Base-by-base conservation (phyloP, 2,888 invertebrate species). In the Sinotaia quadrata region DNA sequence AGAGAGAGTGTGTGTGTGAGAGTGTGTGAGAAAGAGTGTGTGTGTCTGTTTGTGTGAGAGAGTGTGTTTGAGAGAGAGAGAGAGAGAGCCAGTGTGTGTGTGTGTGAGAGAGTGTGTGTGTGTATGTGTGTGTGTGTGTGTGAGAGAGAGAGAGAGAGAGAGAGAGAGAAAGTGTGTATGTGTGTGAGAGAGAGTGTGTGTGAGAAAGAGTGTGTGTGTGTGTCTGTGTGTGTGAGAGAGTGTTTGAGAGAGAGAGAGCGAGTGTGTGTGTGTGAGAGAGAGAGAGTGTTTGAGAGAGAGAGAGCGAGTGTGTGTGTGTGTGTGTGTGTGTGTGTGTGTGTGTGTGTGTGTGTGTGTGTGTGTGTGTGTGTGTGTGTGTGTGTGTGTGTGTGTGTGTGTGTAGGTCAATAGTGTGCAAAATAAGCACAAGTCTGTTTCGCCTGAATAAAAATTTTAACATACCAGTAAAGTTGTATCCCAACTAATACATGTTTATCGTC, bases 1-100 rank as follows among this genome's bases (percentile, higher is more conserved):
- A 33, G 54, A 33, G 54, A 33, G 54, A n/a, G 54, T 54, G 54
- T 54, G 31, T 54, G 54, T 54, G 54, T 31, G 54, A 33, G 31
- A 33, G 54, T 54, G 31, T 29, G 54, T 21, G 54, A 18, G 54
- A 18, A 33, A 10, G 54, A 18, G 54, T 54, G 54, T n/a, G 54
- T 54, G 54, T 54, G 54, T 8, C 33, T 54, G 54, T 54, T 31
- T 31, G 54, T 54, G 54, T 31, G 29, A 33, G 54, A 33, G 54
- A n/a, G 54, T 54, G 54, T 54, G 54, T 31, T n/a, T 31, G 54
- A 33, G 54, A 33, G 54, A 33, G 54, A n/a, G 31, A n/a, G 54
- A n/a, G 5, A 24, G 15, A 41, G 15, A 10, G 41, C 41, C 41
- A 12, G 15, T 12, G 18, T n/a, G 5, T 44, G 5, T n/a, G 44